phyloP scores from a whole-genome alignment of 2,113 vertebrate species.

The Dermatemys mawii region DNA sequence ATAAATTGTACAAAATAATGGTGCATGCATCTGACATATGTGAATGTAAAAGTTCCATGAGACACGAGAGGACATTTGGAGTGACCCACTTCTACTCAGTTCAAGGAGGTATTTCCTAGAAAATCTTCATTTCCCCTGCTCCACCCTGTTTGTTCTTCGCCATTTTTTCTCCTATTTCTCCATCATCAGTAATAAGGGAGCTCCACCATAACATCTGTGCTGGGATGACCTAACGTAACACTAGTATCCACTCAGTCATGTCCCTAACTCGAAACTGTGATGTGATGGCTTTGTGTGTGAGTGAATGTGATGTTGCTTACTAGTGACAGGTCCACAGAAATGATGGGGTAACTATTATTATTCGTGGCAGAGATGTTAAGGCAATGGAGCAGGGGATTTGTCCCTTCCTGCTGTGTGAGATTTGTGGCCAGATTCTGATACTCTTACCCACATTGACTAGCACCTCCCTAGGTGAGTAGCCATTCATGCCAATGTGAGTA shows the following conservation, averaged over 20 bases:
- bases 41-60: slow-evolving; percentile 72
- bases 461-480: not conserved
- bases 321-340: not conserved
- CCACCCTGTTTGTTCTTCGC: not conserved
- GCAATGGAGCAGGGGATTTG: not conserved
- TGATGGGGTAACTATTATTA: not conserved
- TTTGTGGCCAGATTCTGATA: not conserved
- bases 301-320: not conserved
- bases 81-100: slow-evolving; percentile 70
- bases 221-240: not conserved
- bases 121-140: not conserved
- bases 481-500: not conserved
- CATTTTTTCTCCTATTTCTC: not conserved
- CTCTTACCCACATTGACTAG: not conserved
- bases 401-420: not conserved
- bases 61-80: slow-evolving; percentile 77
- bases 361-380: not conserved
- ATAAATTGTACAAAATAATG: slow-evolving; percentile 57
- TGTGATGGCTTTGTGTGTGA: not conserved
- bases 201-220: not conserved
- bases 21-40: slow-evolving; percentile 40
- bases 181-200: not conserved
- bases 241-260: not conserved
- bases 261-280: not conserved
- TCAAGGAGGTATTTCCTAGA: slow-evolving; percentile 81